Evolutionary conservation across 2,888 invertebrate genomes (phyloP), one percentile per base, ranked within the genome.

Genomic region (Auanema sp.): DNA sequence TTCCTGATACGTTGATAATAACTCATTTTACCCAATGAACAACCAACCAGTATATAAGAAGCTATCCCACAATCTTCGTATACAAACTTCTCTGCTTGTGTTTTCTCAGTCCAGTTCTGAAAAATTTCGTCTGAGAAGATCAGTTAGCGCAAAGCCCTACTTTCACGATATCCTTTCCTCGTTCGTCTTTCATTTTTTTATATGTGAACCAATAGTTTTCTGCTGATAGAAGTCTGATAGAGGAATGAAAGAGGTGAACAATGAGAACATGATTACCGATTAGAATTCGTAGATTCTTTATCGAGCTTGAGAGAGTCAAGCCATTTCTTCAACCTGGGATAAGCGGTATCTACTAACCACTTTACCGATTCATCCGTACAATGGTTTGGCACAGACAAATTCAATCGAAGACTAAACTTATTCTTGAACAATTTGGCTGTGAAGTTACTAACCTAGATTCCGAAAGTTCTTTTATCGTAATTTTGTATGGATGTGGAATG

Each of bases 21-120:
- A n/a, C n/a, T n/a, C n/a, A n/a, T n/a, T n/a, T n/a, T n/a, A n/a
- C n/a, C n/a, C n/a, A 58, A 8, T 16, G 11, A 21, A 51, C 58
- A 25, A 69, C 71, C 63, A 52, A 84, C 84, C 58, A 93, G 86
- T 50, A 95, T 86, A 84, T 94, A 95, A 12, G 91, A 87, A 6
- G 93, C 92, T 79, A 97, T 96, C 3, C 93, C 93, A 69, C 98
- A 88, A 85, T 98, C 97, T 88, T 98, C 97, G 86, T 91, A 93
- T 0, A 98, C 92, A 87, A 91, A 95, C 85, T 97, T 98, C 54
- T 89, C 86, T 16, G 97, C 93, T 85, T 97, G 93, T 6, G 97
- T 97, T 68, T 89, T 90, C 85, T 94, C 93, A 5, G 91, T 89
- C 96, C 96, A 97, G 69, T 89, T 89, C 89, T 91, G 23, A 59